Evolutionary conservation across 1,140 invertebrate genomes (phyloP).

Genomic region (Drosophila takahashii): DNA sequence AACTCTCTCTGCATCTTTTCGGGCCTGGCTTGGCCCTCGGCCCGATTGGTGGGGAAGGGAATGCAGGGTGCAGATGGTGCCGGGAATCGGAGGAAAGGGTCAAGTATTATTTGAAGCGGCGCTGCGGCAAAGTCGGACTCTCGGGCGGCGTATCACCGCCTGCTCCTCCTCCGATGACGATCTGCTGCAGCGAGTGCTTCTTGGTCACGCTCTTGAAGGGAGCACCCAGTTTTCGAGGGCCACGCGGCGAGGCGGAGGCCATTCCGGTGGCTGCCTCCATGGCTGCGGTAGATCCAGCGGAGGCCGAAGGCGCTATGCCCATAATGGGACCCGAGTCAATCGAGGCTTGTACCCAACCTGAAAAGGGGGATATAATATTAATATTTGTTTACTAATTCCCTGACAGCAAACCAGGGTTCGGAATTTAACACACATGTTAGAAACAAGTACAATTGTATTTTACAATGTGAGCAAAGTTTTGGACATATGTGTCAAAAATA

Average conservation of each 20-base stretch:
- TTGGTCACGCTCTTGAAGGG: conserved; percentile 85
- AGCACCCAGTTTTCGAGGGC: conserved; percentile 85
- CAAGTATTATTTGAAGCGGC: conserved; percentile 77
- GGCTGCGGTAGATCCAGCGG: conserved; percentile 74
- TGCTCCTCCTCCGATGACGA: conserved; percentile 55
- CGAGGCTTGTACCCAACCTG: conserved; percentile 82
- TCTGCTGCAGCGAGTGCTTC: conserved; percentile 79
- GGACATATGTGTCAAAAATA: too few species aligned
- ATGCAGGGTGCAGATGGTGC: conserved; percentile 64
- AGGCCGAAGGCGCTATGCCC: conserved; percentile 71
- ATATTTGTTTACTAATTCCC: neutral
- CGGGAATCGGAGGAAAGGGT: conserved; percentile 36
- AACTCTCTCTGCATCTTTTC: conserved; percentile 52
- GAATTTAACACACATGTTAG: too few species aligned
- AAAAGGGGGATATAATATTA: conserved; percentile 1
- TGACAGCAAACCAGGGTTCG: too few species aligned
- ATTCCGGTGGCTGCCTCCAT: conserved; percentile 73
- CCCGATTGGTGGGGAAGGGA: conserved; percentile 40
- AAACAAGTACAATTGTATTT: too few species aligned
- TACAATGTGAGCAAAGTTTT: too few species aligned
- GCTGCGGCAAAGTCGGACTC: conserved; percentile 85
- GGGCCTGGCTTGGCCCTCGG: conserved; percentile 30
- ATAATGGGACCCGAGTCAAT: conserved; percentile 69
- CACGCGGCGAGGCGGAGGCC: conserved; percentile 84
- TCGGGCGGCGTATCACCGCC: conserved; percentile 85